Percentiles rank a stretch among this genome's conserved stretches.
phyloP scores from a whole-genome alignment of 2,113 vertebrate genomes.

The Platysternon megacephalum region DNA sequence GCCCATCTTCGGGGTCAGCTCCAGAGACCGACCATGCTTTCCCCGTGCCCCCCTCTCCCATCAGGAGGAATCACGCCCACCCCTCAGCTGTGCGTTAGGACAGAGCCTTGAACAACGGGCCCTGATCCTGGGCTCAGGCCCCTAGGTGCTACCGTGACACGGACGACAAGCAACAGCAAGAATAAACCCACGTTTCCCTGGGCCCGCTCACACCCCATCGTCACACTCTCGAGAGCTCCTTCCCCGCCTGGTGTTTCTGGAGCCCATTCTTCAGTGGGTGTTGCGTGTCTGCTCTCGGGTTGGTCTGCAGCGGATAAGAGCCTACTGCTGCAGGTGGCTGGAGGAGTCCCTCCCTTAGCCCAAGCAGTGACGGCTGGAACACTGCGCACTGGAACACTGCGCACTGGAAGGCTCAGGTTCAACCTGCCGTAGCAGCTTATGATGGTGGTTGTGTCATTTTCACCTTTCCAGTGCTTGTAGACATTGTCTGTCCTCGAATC shows the following conservation, averaged over 20 bases:
- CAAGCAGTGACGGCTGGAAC: not conserved
- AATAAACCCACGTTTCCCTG: not conserved
- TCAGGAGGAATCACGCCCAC: not conserved
- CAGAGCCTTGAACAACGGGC: not conserved
- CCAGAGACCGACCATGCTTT: not conserved
- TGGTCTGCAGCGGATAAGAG: not conserved
- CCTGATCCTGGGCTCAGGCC: not conserved
- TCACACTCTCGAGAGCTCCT: too few species aligned
- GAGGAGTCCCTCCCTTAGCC: not conserved
- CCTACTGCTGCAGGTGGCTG: not conserved
- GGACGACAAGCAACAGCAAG: not conserved
- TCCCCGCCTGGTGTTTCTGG: not conserved
- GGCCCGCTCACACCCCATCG: not conserved
- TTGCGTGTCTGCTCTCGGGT: not conserved
- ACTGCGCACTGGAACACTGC: not conserved
- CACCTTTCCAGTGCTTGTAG: not conserved
- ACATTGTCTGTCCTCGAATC: not conserved
- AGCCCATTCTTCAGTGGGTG: not conserved
- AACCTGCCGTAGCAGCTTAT: not conserved
- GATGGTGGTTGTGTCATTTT: not conserved
- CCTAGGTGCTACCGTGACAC: not conserved
- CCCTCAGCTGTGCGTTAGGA: not conserved
- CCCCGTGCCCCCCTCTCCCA: not conserved
- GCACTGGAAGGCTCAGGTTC: not conserved
- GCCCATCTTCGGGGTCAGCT: not conserved